Conservation (phyloP, 2,113 vertebrate species). For the Erythrocercus mccallii region DNA sequence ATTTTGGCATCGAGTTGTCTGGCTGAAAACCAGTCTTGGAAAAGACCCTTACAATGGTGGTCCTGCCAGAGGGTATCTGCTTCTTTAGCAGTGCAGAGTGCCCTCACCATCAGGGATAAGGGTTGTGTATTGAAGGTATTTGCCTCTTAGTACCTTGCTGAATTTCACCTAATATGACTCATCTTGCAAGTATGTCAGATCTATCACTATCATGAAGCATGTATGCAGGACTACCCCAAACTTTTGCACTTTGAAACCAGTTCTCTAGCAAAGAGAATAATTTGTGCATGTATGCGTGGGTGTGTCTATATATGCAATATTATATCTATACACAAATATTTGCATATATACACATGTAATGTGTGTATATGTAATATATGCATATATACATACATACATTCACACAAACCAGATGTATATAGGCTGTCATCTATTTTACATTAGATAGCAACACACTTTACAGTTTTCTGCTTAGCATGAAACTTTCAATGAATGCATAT, state of each 20-base stretch:
- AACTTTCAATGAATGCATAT: neutral
- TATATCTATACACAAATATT: neutral
- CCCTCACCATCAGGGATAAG: neutral
- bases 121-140: neutral
- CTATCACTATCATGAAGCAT: neutral
- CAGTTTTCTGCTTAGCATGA: neutral
- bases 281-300: neutral
- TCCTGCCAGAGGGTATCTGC: neutral
- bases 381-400: too few relatives aligned
- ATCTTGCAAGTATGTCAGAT: neutral
- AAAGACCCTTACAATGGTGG: neutral
- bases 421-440: neutral
- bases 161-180: neutral
- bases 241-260: neutral
- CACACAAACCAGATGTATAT: neutral
- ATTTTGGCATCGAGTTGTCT: conserved; percentile 5
- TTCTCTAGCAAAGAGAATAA: neutral
- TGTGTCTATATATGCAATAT: neutral
- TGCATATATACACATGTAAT: neutral
- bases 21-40: neutral
- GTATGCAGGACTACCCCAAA: neutral
- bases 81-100: neutral
- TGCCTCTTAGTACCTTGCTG: neutral
- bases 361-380: neutral
- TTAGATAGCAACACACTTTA: neutral